Conservation (phyloP, 92 coral and sea anemone species). For the Palythoa caribaeorum region DNA sequence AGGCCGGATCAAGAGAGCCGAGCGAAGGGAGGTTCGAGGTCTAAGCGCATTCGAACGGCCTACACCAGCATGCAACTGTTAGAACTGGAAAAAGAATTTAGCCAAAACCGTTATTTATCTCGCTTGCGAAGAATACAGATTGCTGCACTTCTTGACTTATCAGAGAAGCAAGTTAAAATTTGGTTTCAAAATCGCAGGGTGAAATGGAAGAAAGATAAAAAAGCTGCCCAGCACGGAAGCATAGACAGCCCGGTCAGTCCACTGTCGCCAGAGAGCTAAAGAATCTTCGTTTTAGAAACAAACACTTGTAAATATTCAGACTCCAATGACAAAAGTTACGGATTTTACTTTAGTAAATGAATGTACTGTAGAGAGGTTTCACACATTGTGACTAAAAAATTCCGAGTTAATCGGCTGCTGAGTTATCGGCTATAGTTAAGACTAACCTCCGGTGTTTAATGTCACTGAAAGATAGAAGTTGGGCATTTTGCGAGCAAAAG, state of each 20-base stretch:
- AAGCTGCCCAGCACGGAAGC: slow-evolving; percentile 84
- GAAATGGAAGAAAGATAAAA: slow-evolving; percentile 98
- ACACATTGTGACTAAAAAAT: slow-evolving; percentile 38
- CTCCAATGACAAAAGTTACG: slow-evolving; percentile 19
- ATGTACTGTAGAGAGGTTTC: slow-evolving; percentile 53
- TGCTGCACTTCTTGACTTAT: slow-evolving; percentile 92
- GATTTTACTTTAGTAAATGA: slow-evolving; percentile 54
- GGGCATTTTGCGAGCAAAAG: slow-evolving; percentile 7
- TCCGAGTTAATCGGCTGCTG: slow-evolving; percentile 64
- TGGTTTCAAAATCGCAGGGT: slow-evolving; percentile 99
- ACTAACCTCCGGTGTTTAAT: slow-evolving; percentile 30
- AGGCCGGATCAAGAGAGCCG: slow-evolving; percentile 81
- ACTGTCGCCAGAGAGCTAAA: slow-evolving; percentile 75
- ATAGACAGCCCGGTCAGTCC: slow-evolving; percentile 71
- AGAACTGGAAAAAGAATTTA: slow-evolving; percentile 96
- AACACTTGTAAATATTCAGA: neutral
- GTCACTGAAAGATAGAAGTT: slow-evolving; percentile 1
- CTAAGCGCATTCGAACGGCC: slow-evolving; percentile 96
- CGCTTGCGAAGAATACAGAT: slow-evolving; percentile 96
- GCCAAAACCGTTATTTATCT: slow-evolving; percentile 96
- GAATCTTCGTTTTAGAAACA: neutral
- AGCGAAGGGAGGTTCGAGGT: slow-evolving; percentile 85
- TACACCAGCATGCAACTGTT: slow-evolving; percentile 96
- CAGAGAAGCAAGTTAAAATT: slow-evolving; percentile 98
- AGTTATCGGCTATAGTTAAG: slow-evolving; percentile 62